Evolutionary conservation across 2,888 invertebrate species (phyloP).

Genomic region (Ophion obscuratus): DNA sequence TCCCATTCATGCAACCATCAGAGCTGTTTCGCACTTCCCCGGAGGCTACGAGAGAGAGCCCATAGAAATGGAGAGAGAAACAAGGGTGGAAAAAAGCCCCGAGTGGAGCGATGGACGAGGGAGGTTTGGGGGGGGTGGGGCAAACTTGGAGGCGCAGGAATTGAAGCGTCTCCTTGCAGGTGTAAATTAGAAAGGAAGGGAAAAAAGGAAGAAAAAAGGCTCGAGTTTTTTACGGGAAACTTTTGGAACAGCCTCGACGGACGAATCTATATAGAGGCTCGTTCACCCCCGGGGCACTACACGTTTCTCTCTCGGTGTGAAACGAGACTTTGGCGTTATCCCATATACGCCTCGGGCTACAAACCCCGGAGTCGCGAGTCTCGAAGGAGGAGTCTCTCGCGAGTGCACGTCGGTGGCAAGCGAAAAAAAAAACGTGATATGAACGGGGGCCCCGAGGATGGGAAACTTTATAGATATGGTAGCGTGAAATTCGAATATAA

Average conservation of each 20-base stretch:
- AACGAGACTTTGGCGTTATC: constrained; percentile 63
- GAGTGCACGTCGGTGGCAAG: constrained; percentile 12
- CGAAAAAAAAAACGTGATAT: constrained; percentile 18
- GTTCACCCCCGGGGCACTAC: constrained; percentile 45
- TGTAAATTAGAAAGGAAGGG: constrained; percentile 77
- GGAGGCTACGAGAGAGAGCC: constrained; percentile 17
- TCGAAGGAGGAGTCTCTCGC: constrained; percentile 35
- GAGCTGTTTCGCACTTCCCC: constrained; percentile 60
- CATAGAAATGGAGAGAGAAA: constrained; percentile 9
- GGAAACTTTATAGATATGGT: constrained; percentile 26
- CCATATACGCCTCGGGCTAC: constrained; percentile 56
- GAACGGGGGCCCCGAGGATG: constrained; percentile 19
- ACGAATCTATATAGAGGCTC: constrained; percentile 49
- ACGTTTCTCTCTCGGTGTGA: constrained; percentile 46
- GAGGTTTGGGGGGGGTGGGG: too few relatives aligned
- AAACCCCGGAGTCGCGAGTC: constrained; percentile 40
- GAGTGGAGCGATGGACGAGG: constrained; percentile 33
- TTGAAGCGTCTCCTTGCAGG: constrained; percentile 71
- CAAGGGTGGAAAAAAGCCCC: constrained; percentile 44
- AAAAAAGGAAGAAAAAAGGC: constrained; percentile 43
- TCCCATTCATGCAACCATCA: constrained; percentile 28
- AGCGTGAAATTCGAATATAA: constrained; percentile 9
- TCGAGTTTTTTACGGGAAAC: constrained; percentile 58
- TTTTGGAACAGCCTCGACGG: constrained; percentile 55
- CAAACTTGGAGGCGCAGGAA: constrained; percentile 60